These are phyloP conservation scores for Chironomus riparius DNA, from an alignment of 2,888 invertebrate genomes.

Conservation along the genomic window DNA sequence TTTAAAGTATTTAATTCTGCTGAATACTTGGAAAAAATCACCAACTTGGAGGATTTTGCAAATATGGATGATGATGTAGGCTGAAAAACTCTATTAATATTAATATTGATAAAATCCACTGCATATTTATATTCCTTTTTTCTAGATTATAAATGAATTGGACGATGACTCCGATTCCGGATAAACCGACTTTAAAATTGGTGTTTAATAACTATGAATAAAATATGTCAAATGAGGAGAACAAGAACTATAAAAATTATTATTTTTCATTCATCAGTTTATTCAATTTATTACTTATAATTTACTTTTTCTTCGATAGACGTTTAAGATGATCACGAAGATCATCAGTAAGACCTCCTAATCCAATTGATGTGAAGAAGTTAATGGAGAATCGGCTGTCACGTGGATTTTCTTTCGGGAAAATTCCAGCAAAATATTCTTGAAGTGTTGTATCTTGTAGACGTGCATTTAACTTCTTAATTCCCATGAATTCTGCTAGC, in stretches of 20 bases:
- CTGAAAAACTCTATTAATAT: not conserved
- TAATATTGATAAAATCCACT: not conserved
- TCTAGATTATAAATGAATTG: constrained; percentile 23
- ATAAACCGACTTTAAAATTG: too few species aligned
- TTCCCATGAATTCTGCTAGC: constrained; percentile 90
- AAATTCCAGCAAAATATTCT: constrained; percentile 78
- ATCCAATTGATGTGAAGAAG: constrained; percentile 93
- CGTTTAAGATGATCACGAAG: constrained; percentile 78
- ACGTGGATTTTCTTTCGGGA: constrained; percentile 91
- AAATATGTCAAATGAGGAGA: too few species aligned
- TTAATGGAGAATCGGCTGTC: constrained; percentile 97
- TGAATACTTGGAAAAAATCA: constrained; percentile 73
- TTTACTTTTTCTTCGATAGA: constrained; percentile 52
- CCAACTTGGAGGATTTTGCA: constrained; percentile 63
- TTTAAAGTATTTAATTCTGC: constrained; percentile 71
- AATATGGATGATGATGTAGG: constrained; percentile 50
- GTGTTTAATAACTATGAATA: too few species aligned
- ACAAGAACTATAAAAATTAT: too few species aligned
- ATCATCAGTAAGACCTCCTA: constrained; percentile 93
- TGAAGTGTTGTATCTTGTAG: constrained; percentile 83
- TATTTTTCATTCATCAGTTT: too few species aligned
- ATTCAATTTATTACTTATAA: not conserved
- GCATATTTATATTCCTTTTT: not conserved
- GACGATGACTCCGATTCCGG: not conserved
- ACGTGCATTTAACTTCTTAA: constrained; percentile 81